phyloP scores from a whole-genome alignment of 2,888 invertebrate species.

The Stomorhina lunata region DNA sequence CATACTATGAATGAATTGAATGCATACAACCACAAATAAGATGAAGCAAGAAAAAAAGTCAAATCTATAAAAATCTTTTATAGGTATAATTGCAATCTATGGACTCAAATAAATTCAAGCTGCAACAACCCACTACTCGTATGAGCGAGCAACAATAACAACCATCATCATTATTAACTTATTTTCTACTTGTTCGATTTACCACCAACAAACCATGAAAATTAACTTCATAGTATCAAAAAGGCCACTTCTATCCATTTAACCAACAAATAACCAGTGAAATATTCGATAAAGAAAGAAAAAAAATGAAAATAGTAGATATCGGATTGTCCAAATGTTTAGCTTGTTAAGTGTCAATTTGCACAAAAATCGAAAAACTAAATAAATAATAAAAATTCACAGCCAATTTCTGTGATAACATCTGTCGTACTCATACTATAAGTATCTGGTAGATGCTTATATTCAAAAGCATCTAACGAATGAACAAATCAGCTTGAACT shows the following conservation, averaged over 20 bases:
- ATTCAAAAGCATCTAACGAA: constrained; percentile 16
- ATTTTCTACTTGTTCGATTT: not conserved
- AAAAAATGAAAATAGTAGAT: no score
- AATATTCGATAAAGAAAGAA: constrained; percentile 21
- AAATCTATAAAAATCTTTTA: constrained; percentile 35
- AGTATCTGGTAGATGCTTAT: no score
- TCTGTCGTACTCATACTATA: no score
- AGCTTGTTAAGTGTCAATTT: constrained; percentile 63
- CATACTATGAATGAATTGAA: not conserved
- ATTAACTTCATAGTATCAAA: not conserved
- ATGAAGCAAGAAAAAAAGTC: constrained; percentile 10
- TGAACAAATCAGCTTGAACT: not conserved
- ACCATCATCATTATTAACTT: constrained; percentile 35
- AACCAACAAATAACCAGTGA: not conserved
- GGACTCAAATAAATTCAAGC: constrained; percentile 31
- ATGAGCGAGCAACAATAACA: no score
- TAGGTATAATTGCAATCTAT: constrained; percentile 50
- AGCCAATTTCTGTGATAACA: constrained; percentile 56
- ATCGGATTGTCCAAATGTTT: constrained; percentile 45
- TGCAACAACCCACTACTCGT: constrained; percentile 37
- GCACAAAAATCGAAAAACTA: constrained; percentile 51
- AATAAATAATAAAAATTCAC: constrained; percentile 63
- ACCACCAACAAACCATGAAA: constrained; percentile 36
- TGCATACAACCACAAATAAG: constrained; percentile 33
- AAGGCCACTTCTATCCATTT: not conserved